Evolutionary conservation across 1,140 invertebrate genomes (phyloP), one percentile per base, ranked within the genome.

Genomic region (Centruroides vittatus): DNA sequence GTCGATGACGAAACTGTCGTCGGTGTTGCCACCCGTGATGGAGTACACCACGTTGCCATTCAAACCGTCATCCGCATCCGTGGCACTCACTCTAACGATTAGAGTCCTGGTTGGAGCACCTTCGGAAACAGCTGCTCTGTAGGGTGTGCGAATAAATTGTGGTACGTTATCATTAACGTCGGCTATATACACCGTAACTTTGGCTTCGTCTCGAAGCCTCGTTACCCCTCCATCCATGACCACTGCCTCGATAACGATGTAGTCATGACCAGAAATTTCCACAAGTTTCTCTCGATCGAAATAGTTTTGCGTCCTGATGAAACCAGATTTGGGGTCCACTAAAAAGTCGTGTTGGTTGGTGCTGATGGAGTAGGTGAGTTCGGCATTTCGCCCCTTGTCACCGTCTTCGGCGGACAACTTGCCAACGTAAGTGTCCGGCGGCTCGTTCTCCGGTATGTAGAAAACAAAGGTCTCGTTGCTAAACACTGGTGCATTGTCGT

Each of bases 101-200:
- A 88, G 88, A 11, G 87, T 86, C 6, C 85, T 85, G 3, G 85
- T 74, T 1, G 78, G 72, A 10, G 88, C 82, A 7, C 82, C 86
- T 78, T 96, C 93, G 3, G 86, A 89, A 35, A 95, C 81, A 70
- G 89, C 85, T 0, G 88, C 84, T 68, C 81, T 82, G 72, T 95
- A 95, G 0, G 90, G 88, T 8, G 83, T 77, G 51, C 86, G 75
- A 41, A 84, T 78, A 73, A 97, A 97, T 62, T 85, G 80, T 0
- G 93, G 93, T 1, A 84, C 78, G 73, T 96, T 93, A 74, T 97
- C 93, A 72, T 97, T 97, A 4, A 93, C 85, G 73, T 97, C 93
- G 1, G 82, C 85, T 23, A 97, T 81, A 67, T 85, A 85, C 41
- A 98, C 84, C 62, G 86, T 86, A 0, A 97, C 82, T 74, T 89